Evolutionary conservation across 92 coral and sea anemone species (phyloP).

Genomic region (Anthopleura xanthogrammica): DNA sequence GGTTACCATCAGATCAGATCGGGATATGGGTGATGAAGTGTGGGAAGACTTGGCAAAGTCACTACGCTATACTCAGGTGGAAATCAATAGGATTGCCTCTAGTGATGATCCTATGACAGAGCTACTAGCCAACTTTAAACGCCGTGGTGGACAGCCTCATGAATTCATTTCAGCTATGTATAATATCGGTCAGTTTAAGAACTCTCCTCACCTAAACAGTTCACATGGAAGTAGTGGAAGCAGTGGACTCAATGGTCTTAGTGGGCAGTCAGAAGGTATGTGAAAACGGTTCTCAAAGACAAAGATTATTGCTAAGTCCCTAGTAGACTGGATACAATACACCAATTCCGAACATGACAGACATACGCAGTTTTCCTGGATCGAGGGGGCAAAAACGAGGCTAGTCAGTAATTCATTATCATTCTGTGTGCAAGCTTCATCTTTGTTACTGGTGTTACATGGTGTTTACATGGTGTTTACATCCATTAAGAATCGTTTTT

Average conservation of each 20-base stretch:
- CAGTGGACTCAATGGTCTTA: not conserved
- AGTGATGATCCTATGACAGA: slow-evolving; percentile 72
- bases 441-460: too few species aligned
- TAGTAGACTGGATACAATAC: too few species aligned
- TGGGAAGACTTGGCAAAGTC: slow-evolving; percentile 91
- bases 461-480: too few species aligned
- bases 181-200: slow-evolving; percentile 59
- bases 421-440: too few species aligned
- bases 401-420: too few species aligned
- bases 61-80: slow-evolving; percentile 85
- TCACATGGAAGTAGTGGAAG: not conserved
- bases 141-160: slow-evolving; percentile 85
- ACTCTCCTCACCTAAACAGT: slow-evolving; percentile 19
- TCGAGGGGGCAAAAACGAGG: too few species aligned
- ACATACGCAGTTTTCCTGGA: too few species aligned
- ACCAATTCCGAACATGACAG: too few species aligned
- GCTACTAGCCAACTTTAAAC: slow-evolving; percentile 81
- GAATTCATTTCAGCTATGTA: slow-evolving; percentile 88
- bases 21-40: slow-evolving; percentile 93
- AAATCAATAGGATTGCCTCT: slow-evolving; percentile 60
- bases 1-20: slow-evolving; percentile 80
- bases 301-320: too few species aligned
- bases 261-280: not conserved
- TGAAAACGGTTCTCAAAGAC: not conserved
- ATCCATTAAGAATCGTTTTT: too few species aligned